A percentile compares a stretch with the other conserved stretches of the same genome.
Conservation (phyloP, 2,888 invertebrate genomes). For the Sinohyriopsis cumingii region DNA sequence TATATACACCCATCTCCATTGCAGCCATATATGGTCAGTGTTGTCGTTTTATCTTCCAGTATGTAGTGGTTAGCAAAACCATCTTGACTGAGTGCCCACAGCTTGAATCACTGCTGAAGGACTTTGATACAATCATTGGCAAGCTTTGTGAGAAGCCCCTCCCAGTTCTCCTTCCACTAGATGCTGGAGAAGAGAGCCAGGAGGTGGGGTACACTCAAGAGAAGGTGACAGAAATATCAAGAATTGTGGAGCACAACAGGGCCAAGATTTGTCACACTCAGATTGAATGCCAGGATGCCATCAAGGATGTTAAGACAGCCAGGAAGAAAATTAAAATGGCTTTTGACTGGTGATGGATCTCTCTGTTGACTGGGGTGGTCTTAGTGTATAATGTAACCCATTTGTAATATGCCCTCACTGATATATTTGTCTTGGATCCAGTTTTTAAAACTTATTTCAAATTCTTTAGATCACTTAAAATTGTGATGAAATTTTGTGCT, state of each 20-base stretch:
- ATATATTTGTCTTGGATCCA: no score
- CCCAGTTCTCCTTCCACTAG: constrained; percentile 13
- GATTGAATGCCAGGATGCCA: constrained; percentile 27
- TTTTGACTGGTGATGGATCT: constrained; percentile 42
- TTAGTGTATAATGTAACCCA: no score
- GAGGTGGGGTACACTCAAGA: constrained; percentile 11
- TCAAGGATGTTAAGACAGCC: constrained; percentile 36
- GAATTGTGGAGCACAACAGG: constrained; percentile 9
- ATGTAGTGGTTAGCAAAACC: constrained; percentile 47
- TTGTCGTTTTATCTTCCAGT: constrained; percentile 28
- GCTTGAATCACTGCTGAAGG: constrained; percentile 34
- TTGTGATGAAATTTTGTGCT: no score
- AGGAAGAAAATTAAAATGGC: constrained; percentile 50
- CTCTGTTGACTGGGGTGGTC: no score
- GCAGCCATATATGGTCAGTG: background rate
- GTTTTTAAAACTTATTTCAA: no score
- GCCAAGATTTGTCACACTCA: background rate
- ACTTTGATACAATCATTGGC: constrained; percentile 38
- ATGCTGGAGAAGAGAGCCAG: background rate
- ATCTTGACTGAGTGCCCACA: constrained; percentile 49
- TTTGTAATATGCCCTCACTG: no score
- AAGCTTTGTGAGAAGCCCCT: constrained; percentile 35
- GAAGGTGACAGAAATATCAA: constrained; percentile 15
- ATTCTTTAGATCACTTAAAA: no score
- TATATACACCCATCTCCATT: background rate